phyloP scores from a whole-genome alignment of 2,888 invertebrate genomes.

The Drosophila neotestacea region DNA sequence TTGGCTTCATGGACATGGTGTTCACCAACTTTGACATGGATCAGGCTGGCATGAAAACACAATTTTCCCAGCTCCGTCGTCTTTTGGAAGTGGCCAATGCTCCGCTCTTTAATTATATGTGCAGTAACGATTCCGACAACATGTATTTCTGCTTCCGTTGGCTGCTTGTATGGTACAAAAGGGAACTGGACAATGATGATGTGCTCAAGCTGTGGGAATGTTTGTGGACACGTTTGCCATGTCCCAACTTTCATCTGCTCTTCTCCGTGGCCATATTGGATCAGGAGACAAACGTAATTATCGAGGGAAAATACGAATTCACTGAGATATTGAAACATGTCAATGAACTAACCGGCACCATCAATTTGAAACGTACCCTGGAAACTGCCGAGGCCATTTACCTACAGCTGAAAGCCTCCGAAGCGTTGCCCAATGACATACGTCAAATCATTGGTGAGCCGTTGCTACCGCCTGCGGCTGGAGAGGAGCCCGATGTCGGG shows the following conservation, averaged over 20 bases:
- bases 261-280: conserved; percentile 97
- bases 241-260: conserved; percentile 97
- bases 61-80: conserved; percentile 93
- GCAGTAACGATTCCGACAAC: conserved; percentile 89
- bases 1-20: conserved; percentile 98
- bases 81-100: conserved; percentile 94
- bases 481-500: conserved; percentile 35
- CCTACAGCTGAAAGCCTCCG: conserved; percentile 91
- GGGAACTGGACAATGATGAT: conserved; percentile 95
- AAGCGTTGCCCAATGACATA: conserved; percentile 90
- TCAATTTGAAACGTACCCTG: conserved; percentile 93
- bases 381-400: conserved; percentile 96
- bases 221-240: conserved; percentile 97
- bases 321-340: conserved; percentile 98
- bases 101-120: conserved; percentile 93
- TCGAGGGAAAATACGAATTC: conserved; percentile 96
- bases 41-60: conserved; percentile 97
- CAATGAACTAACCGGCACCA: conserved; percentile 95
- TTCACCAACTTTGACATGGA: conserved; percentile 97
- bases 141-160: conserved; percentile 99
- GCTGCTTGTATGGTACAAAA: conserved; percentile 97
- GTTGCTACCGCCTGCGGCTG: conserved; percentile 51
- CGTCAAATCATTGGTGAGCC: conserved; percentile 90
- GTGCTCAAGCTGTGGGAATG: conserved; percentile 98
- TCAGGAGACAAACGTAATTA: conserved; percentile 93